phyloP scores from a whole-genome alignment of 2,797 vertebrate genomes.

The Argya squamiceps region DNA sequence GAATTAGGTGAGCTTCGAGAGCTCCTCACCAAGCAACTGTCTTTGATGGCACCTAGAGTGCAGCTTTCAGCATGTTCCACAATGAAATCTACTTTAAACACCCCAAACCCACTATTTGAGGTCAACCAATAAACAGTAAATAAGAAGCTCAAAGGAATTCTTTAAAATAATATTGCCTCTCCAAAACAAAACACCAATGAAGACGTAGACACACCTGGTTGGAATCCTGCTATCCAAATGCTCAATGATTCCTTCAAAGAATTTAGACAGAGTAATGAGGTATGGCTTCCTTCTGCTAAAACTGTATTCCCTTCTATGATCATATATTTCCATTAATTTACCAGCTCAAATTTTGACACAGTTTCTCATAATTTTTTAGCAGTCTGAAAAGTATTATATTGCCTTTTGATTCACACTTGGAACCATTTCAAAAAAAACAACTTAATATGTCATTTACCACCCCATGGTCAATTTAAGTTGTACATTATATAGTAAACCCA shows the following conservation, averaged over 20 bases:
- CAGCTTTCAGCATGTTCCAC: background rate
- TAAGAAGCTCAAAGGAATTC: background rate
- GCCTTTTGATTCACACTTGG: background rate
- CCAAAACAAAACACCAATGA: background rate
- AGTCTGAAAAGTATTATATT: background rate
- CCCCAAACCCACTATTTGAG: background rate
- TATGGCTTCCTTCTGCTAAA: background rate
- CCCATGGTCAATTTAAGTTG: background rate
- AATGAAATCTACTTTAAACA: background rate
- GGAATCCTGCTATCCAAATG: background rate
- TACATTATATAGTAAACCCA: background rate
- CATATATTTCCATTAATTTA: background rate
- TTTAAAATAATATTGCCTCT: background rate
- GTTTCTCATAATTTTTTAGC: background rate
- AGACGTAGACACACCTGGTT: background rate
- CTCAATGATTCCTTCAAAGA: background rate
- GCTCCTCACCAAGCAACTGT: background rate
- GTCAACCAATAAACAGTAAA: background rate
- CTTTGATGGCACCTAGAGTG: background rate
- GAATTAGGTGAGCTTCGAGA: too few species aligned
- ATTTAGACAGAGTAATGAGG: slow-evolving; percentile 4
- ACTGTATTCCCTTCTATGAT: background rate
- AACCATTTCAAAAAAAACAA: background rate
- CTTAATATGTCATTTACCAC: background rate
- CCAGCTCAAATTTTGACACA: background rate